Percentiles rank a stretch among this genome's conserved stretches.
phyloP scores from a whole-genome alignment of 2,797 vertebrate genomes.

The Sebastolobus altivelis region DNA sequence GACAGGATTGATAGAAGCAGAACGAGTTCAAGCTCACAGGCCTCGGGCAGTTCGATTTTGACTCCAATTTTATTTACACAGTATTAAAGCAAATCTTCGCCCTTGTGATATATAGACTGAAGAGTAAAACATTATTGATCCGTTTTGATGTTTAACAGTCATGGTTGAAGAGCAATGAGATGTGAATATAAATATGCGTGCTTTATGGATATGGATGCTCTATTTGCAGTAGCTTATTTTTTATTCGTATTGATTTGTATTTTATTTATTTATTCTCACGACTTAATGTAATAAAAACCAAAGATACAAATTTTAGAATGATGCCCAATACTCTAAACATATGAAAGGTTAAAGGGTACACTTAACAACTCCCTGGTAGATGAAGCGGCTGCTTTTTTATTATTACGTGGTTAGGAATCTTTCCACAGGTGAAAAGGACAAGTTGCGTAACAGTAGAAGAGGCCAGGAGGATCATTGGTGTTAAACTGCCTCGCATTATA shows the following conservation, averaged over 20 bases:
- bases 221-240: background rate
- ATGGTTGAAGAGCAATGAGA: background rate
- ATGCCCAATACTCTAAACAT: background rate
- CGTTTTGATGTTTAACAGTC: background rate
- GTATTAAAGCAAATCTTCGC: background rate
- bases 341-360: background rate
- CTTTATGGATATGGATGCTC: background rate
- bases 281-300: background rate
- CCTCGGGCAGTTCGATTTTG: conserved; percentile 21
- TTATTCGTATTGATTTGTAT: background rate
- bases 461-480: background rate
- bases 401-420: background rate
- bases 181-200: background rate
- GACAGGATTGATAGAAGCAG: background rate
- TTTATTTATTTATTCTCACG: background rate
- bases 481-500: conserved; percentile 32
- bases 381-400: background rate
- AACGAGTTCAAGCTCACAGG: conserved; percentile 1
- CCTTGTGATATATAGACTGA: background rate
- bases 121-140: conserved; percentile 4
- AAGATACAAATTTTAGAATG: background rate
- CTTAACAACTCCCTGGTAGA: background rate
- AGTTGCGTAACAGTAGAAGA: conserved; percentile 15
- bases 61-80: background rate
- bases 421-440: background rate